Conservation (phyloP, 2,888 invertebrate species). For the Oligia strigilis region DNA sequence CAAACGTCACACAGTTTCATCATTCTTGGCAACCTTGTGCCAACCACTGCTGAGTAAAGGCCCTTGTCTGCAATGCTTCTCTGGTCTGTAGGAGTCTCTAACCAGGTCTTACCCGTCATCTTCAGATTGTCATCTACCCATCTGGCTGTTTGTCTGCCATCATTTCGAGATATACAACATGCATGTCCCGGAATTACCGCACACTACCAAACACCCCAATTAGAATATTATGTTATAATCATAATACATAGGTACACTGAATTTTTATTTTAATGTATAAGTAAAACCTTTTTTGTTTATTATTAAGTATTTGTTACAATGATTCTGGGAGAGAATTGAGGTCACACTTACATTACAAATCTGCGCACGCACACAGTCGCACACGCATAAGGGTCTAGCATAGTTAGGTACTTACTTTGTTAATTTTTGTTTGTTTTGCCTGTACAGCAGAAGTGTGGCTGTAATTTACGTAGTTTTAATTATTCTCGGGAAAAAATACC, state of each 20-base stretch:
- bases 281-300: background rate
- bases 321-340: background rate
- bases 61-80: background rate
- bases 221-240: background rate
- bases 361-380: background rate
- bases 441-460: background rate
- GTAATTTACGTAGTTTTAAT: background rate
- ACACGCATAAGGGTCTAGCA: background rate
- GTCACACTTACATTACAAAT: background rate
- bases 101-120: background rate
- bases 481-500: background rate
- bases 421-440: background rate
- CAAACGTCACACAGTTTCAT: background rate
- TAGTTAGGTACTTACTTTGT: background rate
- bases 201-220: background rate
- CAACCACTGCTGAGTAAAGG: background rate
- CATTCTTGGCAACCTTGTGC: background rate
- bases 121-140: background rate
- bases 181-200: background rate
- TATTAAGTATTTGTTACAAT: background rate
- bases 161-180: background rate
- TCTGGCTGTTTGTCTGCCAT: background rate
- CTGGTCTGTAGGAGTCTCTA: background rate
- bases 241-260: background rate
- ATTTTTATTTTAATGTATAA: background rate